Evolutionary conservation across 1,140 invertebrate genomes (phyloP), one percentile per base, ranked within the genome.

Genomic region (Hypothenemus hampei): DNA sequence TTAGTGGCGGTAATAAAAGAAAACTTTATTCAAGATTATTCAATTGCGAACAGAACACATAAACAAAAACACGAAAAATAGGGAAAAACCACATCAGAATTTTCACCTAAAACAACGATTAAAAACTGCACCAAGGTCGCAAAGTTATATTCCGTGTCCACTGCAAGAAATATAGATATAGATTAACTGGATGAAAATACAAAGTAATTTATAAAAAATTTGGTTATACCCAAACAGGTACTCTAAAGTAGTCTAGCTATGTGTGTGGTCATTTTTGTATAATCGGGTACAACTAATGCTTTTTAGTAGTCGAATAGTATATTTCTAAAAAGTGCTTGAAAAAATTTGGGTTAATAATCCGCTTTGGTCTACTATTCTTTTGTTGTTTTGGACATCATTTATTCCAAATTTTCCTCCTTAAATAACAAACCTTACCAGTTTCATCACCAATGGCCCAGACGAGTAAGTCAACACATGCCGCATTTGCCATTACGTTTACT

Each of bases 401-500:
- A n/a, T n/a, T n/a, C n/a, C n/a, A n/a, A n/a, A 37, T 16, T 37
- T 37, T 39, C 10, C 36, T 31, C 8, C 2, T 11, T 46, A 43
- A 16, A 46, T 31, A 11, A 31, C 31, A 20, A 15, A 18, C 46
- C 50, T 75, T 75, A 97, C 94, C 93, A 65, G 91, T 91, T 78
- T 98, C 95, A 74, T 98, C 94, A 1, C 87, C 84, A 62, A 96
- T 93, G 8, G 94, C 92, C 96, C 96, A 99, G 21, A 98, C 93
- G 2, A 99, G 78, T 0, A 99, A 79, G 72, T 99, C 94, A 1
- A 98, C 91, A 72, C 95, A 98, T 11, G 93, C 92, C 3, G 95
- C 93, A 76, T 97, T 97, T 0, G 93, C 92, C 81, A 94, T 92
- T 0, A 98, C 91, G 68, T 95, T 95, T 21, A 97, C 85, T 75